Percentiles rank a stretch among this genome's conserved stretches.
These are phyloP conservation scores for Petrocephalus sullivani DNA, from an alignment of 2,797 vertebrate genomes.

Conservation along the genomic window DNA sequence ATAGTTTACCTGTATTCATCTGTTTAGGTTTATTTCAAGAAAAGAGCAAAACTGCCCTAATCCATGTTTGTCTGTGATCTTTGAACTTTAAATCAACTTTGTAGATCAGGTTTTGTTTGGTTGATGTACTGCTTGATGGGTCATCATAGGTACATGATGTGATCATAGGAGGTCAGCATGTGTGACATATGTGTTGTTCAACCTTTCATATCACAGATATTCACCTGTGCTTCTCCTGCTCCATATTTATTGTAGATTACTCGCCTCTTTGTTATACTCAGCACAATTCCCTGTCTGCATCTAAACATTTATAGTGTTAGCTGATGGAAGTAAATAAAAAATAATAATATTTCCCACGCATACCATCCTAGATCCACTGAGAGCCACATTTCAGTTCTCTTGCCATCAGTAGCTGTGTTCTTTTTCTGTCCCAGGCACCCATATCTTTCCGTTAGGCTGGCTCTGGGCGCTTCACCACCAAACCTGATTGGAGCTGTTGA, in stretches of 20 bases:
- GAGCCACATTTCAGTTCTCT: background rate
- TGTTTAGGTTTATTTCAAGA: too few relatives aligned
- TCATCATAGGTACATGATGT: background rate
- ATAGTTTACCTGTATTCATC: too few relatives aligned
- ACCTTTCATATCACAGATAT: background rate
- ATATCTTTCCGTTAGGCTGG: background rate
- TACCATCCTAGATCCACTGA: background rate
- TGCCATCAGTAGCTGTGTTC: background rate
- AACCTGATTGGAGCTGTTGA: background rate
- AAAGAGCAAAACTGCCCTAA: background rate
- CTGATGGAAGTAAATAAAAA: background rate
- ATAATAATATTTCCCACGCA: background rate
- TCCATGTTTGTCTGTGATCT: background rate
- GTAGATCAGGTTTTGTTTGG: background rate
- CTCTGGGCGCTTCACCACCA: background rate
- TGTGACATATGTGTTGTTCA: background rate
- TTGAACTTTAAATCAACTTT: background rate
- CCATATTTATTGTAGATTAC: background rate
- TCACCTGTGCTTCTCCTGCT: background rate
- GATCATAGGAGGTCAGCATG: background rate
- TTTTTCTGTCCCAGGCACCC: background rate
- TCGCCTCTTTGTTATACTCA: background rate
- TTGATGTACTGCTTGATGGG: background rate
- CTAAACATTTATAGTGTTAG: slow-evolving; percentile 5
- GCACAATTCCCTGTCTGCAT: background rate